A percentile compares a stretch with the other conserved stretches of the same genome.
Conservation (phyloP, 2,113 vertebrate species). For the Mus pahari region DNA sequence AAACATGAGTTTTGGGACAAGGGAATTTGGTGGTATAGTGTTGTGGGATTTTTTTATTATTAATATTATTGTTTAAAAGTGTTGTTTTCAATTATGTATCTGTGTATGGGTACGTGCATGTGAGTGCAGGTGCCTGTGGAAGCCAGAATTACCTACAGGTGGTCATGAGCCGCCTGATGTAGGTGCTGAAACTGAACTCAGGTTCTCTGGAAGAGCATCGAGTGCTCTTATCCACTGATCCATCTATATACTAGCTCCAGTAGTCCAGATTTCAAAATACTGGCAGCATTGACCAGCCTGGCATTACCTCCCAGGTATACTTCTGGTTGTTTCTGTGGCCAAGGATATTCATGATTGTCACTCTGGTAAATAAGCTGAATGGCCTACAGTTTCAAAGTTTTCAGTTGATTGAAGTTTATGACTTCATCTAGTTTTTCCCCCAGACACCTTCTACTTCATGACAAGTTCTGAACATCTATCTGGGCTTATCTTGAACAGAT, state of each 20-base stretch:
- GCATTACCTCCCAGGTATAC: not conserved
- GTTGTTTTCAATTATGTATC: not conserved
- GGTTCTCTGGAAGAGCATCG: not conserved
- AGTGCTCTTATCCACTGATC: not conserved
- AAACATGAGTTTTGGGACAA: slow-evolving; percentile 11
- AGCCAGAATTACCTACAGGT: not conserved
- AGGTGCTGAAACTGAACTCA: not conserved
- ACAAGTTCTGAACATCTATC: not conserved
- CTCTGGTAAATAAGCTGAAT: not conserved
- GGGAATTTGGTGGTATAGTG: not conserved
- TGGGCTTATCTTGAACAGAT: not conserved
- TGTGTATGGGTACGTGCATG: not conserved
- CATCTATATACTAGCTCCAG: not conserved
- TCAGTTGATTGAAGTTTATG: slow-evolving; percentile 45
- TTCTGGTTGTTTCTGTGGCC: not conserved
- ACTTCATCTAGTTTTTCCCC: not conserved
- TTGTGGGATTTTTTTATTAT: not conserved
- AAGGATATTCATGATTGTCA: not conserved
- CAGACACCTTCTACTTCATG: not conserved
- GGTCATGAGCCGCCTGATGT: not conserved
- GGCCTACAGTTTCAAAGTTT: slow-evolving; percentile 38
- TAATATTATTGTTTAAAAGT: not conserved
- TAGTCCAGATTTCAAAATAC: not conserved
- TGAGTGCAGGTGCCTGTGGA: not conserved
- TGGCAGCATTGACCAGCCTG: not conserved